phyloP scores from a whole-genome alignment of 2,888 invertebrate species.

The Ophion slaviceki region DNA sequence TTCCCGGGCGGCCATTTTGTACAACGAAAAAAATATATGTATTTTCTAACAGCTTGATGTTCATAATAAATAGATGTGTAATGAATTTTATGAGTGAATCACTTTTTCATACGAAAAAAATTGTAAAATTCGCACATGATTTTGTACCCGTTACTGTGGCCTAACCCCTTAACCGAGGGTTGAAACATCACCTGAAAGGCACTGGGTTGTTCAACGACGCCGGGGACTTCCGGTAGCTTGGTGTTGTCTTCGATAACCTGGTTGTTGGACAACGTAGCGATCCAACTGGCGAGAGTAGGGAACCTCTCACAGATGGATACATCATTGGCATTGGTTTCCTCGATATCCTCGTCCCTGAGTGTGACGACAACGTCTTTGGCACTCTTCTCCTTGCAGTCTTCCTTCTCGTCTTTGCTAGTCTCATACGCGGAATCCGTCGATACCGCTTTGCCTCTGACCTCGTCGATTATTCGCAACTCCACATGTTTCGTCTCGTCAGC shows the following conservation, averaged over 20 bases:
- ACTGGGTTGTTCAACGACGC: conserved; percentile 30
- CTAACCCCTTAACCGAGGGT: too few species aligned
- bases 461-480: conserved; percentile 15
- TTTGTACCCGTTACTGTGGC: too few species aligned
- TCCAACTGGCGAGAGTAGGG: conserved; percentile 79
- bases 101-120: too few species aligned
- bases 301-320: conserved; percentile 75
- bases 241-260: conserved; percentile 4
- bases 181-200: conserved; percentile 53
- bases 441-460: neutral
- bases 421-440: conserved; percentile 47
- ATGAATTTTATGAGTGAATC: too few species aligned
- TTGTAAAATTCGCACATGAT: too few species aligned
- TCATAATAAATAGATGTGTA: too few species aligned
- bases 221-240: conserved; percentile 31
- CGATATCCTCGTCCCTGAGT: neutral
- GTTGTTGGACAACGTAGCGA: conserved; percentile 71
- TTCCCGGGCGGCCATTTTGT: too few species aligned
- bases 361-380: conserved; percentile 26
- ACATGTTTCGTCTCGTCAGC: conserved; percentile 26
- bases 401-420: neutral
- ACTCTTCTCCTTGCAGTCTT: conserved; percentile 2
- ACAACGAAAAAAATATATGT: too few species aligned
- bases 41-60: too few species aligned
- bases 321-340: conserved; percentile 8